phyloP scores from a whole-genome alignment of 92 coral and sea anemone species.

The Paramuricea clavata region DNA sequence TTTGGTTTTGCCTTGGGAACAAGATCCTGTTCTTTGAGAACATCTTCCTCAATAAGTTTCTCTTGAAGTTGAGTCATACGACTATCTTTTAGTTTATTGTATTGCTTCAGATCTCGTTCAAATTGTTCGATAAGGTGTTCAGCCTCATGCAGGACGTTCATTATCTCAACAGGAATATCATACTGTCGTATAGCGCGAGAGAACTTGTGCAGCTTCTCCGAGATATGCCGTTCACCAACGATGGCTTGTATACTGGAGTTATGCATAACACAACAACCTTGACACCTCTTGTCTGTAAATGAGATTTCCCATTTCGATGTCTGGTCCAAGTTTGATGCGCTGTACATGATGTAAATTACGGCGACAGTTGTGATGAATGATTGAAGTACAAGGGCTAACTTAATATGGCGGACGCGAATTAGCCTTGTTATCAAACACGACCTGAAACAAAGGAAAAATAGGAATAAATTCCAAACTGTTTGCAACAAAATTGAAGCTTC shows the following conservation, averaged over 20 bases:
- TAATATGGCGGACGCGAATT: constrained; percentile 6
- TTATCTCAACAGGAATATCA: not conserved
- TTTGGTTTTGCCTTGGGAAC: constrained; percentile 21
- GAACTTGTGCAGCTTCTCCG: constrained; percentile 33
- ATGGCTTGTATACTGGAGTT: not conserved
- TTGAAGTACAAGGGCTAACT: not conserved
- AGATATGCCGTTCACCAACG: not conserved
- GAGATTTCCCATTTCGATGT: not conserved
- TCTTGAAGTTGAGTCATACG: not conserved
- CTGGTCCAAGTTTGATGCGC: not conserved
- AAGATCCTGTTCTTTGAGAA: not conserved
- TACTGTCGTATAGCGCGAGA: constrained; percentile 9
- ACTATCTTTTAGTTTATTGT: not conserved
- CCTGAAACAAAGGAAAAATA: not conserved
- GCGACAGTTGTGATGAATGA: not conserved
- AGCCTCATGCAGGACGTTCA: constrained; percentile 14
- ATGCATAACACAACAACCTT: constrained; percentile 7
- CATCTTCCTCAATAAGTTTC: not conserved
- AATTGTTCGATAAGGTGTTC: not conserved
- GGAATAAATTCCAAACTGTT: not conserved
- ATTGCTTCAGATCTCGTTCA: constrained; percentile 1
- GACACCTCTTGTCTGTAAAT: constrained; percentile 3
- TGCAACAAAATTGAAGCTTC: too few species aligned
- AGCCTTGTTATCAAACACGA: not conserved
- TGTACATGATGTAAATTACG: constrained; percentile 8